These are phyloP conservation scores for Aphodius sticticus DNA, from an alignment of 2,888 invertebrate genomes.

Conservation along the genomic window DNA sequence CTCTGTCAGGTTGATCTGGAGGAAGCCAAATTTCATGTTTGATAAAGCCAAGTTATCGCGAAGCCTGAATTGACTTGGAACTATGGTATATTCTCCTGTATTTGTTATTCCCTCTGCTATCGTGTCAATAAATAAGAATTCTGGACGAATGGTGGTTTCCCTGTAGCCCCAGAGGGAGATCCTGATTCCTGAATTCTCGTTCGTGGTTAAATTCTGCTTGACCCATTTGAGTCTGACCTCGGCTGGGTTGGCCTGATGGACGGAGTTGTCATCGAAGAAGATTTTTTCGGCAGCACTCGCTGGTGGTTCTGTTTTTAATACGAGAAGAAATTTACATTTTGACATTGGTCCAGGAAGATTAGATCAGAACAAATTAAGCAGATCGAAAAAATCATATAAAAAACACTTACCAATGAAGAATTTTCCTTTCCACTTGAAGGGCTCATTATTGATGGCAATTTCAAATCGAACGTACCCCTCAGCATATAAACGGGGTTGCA, in stretches of 20 bases:
- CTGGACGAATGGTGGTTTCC: constrained; percentile 82
- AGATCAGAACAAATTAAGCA: no score
- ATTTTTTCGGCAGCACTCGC: constrained; percentile 87
- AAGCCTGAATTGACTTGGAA: constrained; percentile 75
- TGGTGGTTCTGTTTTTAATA: constrained; percentile 76
- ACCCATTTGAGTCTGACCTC: constrained; percentile 86
- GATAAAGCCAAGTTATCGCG: constrained; percentile 73
- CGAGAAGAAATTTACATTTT: no score
- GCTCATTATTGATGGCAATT: constrained; percentile 82
- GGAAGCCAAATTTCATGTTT: constrained; percentile 85
- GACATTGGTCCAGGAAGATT: no score
- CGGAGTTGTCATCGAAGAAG: constrained; percentile 76
- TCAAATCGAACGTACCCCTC: constrained; percentile 90
- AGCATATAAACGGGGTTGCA: constrained; percentile 86
- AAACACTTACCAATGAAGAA: constrained; percentile 84
- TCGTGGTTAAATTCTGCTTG: constrained; percentile 83
- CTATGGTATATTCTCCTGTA: constrained; percentile 74
- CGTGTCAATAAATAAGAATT: constrained; percentile 81
- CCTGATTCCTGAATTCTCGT: constrained; percentile 76
- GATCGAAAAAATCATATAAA: not conserved
- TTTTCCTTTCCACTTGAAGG: constrained; percentile 89
- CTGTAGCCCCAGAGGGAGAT: constrained; percentile 91
- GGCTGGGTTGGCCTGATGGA: constrained; percentile 76
- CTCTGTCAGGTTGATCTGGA: constrained; percentile 86
- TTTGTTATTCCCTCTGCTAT: constrained; percentile 67